A percentile compares a stretch with the other conserved stretches of the same genome.
These are phyloP conservation scores for Stegostoma tigrinum DNA, from an alignment of 2,113 vertebrate species.

Conservation along the genomic window DNA sequence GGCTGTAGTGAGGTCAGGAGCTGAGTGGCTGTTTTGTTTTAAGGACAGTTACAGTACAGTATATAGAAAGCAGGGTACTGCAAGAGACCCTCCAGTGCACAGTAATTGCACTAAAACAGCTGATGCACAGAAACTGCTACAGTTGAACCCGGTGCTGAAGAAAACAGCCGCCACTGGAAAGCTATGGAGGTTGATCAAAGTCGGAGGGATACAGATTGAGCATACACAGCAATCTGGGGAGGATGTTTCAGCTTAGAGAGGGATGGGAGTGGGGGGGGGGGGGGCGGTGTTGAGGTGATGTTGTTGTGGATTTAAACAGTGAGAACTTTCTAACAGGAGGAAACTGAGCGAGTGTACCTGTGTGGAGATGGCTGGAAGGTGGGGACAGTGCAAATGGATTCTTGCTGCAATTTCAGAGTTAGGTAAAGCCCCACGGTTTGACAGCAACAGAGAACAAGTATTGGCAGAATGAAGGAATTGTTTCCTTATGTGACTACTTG, in stretches of 20 bases:
- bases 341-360: no score
- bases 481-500: no score
- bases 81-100: background rate
- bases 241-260: no score
- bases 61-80: background rate
- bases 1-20: no score
- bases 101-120: background rate
- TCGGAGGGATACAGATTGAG: background rate
- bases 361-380: no score
- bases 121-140: background rate
- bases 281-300: no score
- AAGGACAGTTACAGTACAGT: background rate
- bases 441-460: background rate
- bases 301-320: background rate
- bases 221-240: no score
- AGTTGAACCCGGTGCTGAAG: background rate
- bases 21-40: background rate
- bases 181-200: background rate
- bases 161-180: background rate
- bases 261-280: no score
- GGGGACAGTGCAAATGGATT: no score
- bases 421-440: background rate
- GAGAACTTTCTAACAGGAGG: no score
- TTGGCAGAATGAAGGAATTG: background rate
- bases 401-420: background rate